Percentiles rank a stretch among this genome's conserved stretches.
Evolutionary conservation across 2,113 vertebrate species (phyloP).

Genomic region (Eurystomus gularis): DNA sequence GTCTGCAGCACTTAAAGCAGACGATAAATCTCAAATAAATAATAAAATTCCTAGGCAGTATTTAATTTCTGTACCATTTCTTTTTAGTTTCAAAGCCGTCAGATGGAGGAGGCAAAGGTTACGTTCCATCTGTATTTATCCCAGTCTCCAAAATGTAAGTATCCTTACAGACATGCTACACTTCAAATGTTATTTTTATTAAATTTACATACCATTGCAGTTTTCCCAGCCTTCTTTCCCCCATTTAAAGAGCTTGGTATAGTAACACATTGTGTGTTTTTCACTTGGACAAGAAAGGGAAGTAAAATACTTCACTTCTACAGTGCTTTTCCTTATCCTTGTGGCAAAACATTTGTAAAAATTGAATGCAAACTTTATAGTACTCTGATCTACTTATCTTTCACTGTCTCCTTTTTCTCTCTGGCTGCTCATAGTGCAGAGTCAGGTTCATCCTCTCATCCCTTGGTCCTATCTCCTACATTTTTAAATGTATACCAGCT

Average conservation of each 20-base stretch:
- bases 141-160: constrained; percentile 95
- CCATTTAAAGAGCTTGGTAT: neutral
- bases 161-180: neutral
- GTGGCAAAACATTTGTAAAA: neutral
- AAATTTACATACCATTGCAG: neutral
- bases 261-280: neutral
- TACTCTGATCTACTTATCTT: neutral
- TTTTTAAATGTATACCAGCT: neutral
- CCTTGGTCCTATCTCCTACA: neutral
- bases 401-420: neutral
- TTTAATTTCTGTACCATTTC: neutral
- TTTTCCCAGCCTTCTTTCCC: neutral
- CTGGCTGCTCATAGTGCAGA: neutral
- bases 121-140: constrained; percentile 89
- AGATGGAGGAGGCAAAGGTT: constrained; percentile 80
- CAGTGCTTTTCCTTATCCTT: neutral
- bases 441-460: neutral
- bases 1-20: neutral
- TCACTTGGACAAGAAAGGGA: neutral
- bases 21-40: neutral
- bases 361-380: neutral
- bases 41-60: neutral
- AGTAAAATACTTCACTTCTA: neutral
- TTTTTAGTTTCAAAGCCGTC: constrained; percentile 76
- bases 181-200: neutral